Base-by-base conservation (phyloP, 2,113 vertebrate genomes). In the Cranoglanis bouderius region DNA sequence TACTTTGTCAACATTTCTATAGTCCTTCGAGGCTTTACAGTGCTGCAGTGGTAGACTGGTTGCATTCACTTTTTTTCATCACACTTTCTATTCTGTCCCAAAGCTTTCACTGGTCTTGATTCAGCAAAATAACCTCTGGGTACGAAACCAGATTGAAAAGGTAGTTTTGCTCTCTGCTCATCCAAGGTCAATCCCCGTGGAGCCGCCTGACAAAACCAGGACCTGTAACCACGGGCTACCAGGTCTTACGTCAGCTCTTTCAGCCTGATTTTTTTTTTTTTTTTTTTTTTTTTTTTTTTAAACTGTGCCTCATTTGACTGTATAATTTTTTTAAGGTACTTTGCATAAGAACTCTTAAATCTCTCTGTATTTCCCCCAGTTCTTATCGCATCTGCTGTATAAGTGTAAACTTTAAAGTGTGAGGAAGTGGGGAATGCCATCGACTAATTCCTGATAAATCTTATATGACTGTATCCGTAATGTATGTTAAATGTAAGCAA, bases 201-300 rank as follows among this genome's bases (percentile, higher is more conserved):
- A 85, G 40, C 40, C 1, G 29, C 26, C 82, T 85, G 83, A 67
- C 40, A 85, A 67, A 85, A 85, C 67, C 61, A 67, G 61, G 43
- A 67, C 43, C 83, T 21, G 83, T 85, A 67, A 49, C 83, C 43
- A 65, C 1, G 29, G 57, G 61, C 18, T 67, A 85, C 83, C 61
- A 49, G 40, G 4, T 35, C 61, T 51, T 67, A 21, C 83, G 16
- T 85, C 61, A 85, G 83, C 61, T 2, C 26, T 85, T 67, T 29
- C 83, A 65, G 26, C 4, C 6, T 9, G 10, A 38, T 4, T 65
- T 2, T 13, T 26, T 83, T 78, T 26, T 77, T 35, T 35, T 57
- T 84, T 4, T 10, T 24, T 82, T n/a, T 70, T 2, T 70, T 38
- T 49, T n/a, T n/a, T n/a, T n/a, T n/a, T 75, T 40, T 32, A 32